Base-by-base conservation (phyloP, 2,797 vertebrate species). In the Micrastur ruficollis region DNA sequence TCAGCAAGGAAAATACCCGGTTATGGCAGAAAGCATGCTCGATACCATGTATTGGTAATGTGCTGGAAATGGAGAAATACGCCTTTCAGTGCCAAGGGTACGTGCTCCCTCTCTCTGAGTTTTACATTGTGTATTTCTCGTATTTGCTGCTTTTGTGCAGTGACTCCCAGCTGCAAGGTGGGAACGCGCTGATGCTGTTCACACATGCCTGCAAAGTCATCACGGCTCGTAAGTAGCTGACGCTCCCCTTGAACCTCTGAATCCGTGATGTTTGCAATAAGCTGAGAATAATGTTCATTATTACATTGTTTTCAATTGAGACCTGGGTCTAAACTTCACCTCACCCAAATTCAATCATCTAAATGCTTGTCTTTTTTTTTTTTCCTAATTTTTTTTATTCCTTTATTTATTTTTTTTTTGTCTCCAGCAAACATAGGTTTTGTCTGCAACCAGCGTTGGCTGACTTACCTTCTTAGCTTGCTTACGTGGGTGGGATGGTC, bases 31-130 rank as follows among this genome's bases (percentile, higher is more conserved):
- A 76, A 52, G 12, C 32, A 16, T 7, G 52, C n/a, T 44, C 1
- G 2, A 15, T 36, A 8, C 8, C 86, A 38, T 19, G 61, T 29
- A 72, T 12, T 73, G 53, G 26, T 29, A 78, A 22, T 32, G 78
- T 4, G 5, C 59, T 88, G 63, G 67, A 88, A 80, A 27, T 52
- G 26, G 27, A 82, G 67, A 36, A 58, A 83, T 83, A 62, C 11
- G 67, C 46, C 63, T 86, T 71, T 65, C 21, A 50, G 75, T 56
- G n/a, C 49, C 47, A 76, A 58, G 15, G 47, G 21, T 38, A 22
- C 8, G 2, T 9, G 8, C 17, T n/a, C 5, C 47, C 47, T 36
- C 61, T 55, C 20, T 10, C 1, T 42, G 1, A 53, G 21, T 11
- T 93, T 36, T 71, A 46, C 7, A 1, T 4, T 74, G 19, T 42